Base-by-base conservation (phyloP, 1,140 invertebrate genomes). In the Galleria mellonella region DNA sequence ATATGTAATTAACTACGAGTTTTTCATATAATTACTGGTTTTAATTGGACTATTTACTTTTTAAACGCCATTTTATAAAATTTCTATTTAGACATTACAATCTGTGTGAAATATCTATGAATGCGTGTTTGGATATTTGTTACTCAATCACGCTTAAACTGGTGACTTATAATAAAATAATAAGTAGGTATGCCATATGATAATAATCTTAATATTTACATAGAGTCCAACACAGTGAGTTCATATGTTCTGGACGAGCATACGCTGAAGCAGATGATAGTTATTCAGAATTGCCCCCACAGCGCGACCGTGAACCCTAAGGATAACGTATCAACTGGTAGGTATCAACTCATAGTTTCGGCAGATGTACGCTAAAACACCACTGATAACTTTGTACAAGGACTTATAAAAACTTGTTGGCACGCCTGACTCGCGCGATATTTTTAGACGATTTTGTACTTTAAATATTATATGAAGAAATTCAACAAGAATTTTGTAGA, bases 351-450 rank as follows among this genome's bases (percentile, higher is more conserved):
- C 50, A 52, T 52, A 67, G 70, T 72, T 71, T 72, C 68, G 74
- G 76, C 72, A 81, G 74, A 81, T 78, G 76, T 55, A 62, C 50
- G 59, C 65, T 54, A 70, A 75, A 74, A 67, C 50, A 52, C 55
- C 49, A 42, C 49, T 56, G 70, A 82, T 79, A 75, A 72, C 43
- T 49, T 49, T 51, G 51, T 49, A 40, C 38, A 30, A 32, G 46
- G 28, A 36, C 31, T 32, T 23, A 35, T 35, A 35, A 12, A 35
- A 35, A n/a, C 30, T 31, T 35, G 32, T 14, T 7, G n/a, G 13
- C 32, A 23, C 17, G 17, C 2, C 17, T 23, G 17, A 23, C 17
- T 23, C 17, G 2, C 6, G 17, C 17, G 17, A 6, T 23, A 23
- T 23, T 23, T 23, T 23, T 23, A 23, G 17, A 23, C 17, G 17